These are phyloP conservation scores for Promerops cafer DNA, from an alignment of 2,113 vertebrate species.

Conservation along the genomic window DNA sequence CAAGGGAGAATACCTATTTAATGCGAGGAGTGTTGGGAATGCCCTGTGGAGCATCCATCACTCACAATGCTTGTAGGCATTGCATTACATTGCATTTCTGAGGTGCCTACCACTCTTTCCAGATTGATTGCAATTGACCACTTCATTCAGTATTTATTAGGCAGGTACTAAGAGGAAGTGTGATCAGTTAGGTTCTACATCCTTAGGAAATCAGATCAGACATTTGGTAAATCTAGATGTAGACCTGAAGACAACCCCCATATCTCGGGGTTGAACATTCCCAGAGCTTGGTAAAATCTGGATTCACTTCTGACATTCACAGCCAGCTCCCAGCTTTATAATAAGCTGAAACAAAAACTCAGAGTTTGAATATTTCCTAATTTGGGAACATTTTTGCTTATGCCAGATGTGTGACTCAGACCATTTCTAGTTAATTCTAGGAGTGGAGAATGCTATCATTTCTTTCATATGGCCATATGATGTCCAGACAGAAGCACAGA, in stretches of 20 bases:
- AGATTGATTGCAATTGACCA: neutral
- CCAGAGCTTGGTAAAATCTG: neutral
- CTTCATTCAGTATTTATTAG: neutral
- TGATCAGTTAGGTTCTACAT: neutral
- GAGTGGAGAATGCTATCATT: neutral
- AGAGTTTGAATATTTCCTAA: constrained; percentile 22
- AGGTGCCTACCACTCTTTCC: neutral
- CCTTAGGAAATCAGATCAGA: neutral
- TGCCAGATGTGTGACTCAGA: constrained; percentile 45
- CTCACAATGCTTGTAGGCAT: neutral
- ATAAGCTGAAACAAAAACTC: neutral
- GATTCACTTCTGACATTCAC: neutral
- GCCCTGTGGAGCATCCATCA: neutral
- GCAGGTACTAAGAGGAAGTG: neutral
- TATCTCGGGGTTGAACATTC: neutral
- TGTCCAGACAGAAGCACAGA: neutral
- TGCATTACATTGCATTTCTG: neutral
- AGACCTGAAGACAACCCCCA: neutral
- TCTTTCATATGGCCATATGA: neutral
- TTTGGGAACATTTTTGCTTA: constrained; percentile 9
- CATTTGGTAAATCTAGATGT: neutral
- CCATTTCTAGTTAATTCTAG: constrained; percentile 15
- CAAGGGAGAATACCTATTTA: neutral
- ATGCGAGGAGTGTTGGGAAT: neutral
- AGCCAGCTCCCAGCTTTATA: constrained; percentile 16